Evolutionary conservation across 1,140 invertebrate species (phyloP), one percentile per base, ranked within the genome.

Genomic region (Drosophila willistoni): DNA sequence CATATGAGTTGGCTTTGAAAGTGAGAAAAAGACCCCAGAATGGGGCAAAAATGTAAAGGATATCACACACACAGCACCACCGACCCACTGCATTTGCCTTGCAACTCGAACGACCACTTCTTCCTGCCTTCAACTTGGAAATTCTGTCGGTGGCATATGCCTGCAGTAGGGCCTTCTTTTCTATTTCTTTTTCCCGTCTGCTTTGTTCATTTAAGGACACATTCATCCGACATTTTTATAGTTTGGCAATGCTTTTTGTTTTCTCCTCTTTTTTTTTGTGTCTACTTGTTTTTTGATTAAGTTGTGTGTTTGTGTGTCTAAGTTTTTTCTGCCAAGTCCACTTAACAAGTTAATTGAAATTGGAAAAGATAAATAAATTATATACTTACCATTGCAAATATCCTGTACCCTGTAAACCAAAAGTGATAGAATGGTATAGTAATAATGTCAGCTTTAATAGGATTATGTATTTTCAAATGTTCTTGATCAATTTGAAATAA

Each of bases 261-360:
- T 29, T 29, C 5, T 7, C 6, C 17, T 36, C 36, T 33, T 33
- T 36, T 29, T 36, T 19, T 57, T 33, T 36, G 70, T 67, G 13
- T 63, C 72, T 68, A 51, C 29, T 5, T 44, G 42, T 42, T 39
- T 77, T 51, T 59, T 36, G 33, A 59, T 59, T 36, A 36, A 39
- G 56, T 36, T 39, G 17, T 29, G n/a, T 59, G 56, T 59, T 3
- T 22, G 44, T 47, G 14, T 47, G 42, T 14, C 4, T 7, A 7
- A 17, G 44, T 36, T 19, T 59, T 39, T 34, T 36, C 33, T 36
- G 17, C 29, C 29, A 6, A 59, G 56, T 33, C 56, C 33, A 59
- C 61, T 77, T 69, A 64, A 61, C 36, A 67, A 77, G 70, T 77
- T 77, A 77, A 77, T 77, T 77, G 67, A 74, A 77, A 77, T 77